These are phyloP conservation scores for Acrocyrtus sp. DNA, from an alignment of 2,888 invertebrate genomes.

Conservation along the genomic window DNA sequence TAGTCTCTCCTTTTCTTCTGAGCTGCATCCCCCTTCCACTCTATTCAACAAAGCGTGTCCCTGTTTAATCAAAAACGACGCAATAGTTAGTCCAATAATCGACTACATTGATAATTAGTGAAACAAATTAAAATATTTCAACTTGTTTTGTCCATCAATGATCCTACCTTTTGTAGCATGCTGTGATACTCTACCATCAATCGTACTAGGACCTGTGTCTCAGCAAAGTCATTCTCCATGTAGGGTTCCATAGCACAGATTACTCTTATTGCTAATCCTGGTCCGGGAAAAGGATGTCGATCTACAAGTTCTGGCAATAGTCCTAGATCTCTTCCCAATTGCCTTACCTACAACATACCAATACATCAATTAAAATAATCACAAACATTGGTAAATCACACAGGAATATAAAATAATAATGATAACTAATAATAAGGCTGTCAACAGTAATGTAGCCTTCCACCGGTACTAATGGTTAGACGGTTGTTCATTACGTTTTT, in stretches of 20 bases:
- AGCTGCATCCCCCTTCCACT: conserved; percentile 81
- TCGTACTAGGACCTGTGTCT: conserved; percentile 87
- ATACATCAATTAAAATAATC: too few relatives aligned
- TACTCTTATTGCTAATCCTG: conserved; percentile 95
- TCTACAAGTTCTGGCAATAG: conserved; percentile 87
- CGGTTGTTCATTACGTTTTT: conserved; percentile 57
- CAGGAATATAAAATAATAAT: too few relatives aligned
- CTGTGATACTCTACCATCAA: conserved; percentile 93
- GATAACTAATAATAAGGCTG: too few relatives aligned
- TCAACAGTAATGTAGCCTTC: conserved; percentile 59
- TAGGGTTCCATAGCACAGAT: conserved; percentile 95
- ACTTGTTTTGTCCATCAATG: neutral
- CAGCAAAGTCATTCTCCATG: conserved; percentile 93
- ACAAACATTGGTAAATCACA: too few relatives aligned
- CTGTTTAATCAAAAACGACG: conserved; percentile 64
- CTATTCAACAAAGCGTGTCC: conserved; percentile 91
- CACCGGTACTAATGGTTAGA: conserved; percentile 34
- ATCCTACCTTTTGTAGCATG: conserved; percentile 78
- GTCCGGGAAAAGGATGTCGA: conserved; percentile 98
- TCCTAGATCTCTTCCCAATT: conserved; percentile 88
- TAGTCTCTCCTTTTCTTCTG: conserved; percentile 75
- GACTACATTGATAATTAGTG: too few relatives aligned
- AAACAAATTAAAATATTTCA: neutral
- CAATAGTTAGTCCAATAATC: neutral
- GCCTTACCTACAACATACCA: conserved; percentile 73